Evolutionary conservation across 2,113 vertebrate species (phyloP), one percentile per base, ranked within the genome.

Genomic region (Archilochus colubris): DNA sequence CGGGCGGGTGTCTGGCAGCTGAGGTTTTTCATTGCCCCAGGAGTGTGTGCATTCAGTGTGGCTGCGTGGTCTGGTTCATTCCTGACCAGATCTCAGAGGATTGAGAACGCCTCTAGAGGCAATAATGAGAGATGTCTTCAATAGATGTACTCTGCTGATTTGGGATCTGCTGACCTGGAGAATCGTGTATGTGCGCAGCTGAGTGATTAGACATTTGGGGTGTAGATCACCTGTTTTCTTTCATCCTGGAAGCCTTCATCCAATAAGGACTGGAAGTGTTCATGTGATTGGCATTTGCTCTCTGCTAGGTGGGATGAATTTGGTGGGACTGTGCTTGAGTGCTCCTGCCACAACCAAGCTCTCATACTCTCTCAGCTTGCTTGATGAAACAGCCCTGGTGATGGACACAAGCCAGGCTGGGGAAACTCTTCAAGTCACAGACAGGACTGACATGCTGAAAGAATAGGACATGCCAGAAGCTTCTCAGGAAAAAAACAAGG

Each of bases 11-110:
- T 48, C 92, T 93, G 90, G 64, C 2, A 3, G 57, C 68, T 3
- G 3, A 75, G 59, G 7, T 38, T 67, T 74, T 30, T 51, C 3
- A 3, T n/a, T 55, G 73, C 50, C 57, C 33, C 57, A 24, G 12
- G 38, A 0, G 0, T 8, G 12, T 22, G 18, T 0, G 2, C 21
- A 16, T 61, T 40, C 64, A 68, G 50, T 0, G 0, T 4, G n/a
- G 14, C 75, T 69, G 75, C n/a, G 46, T 54, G 51, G 67, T n/a
- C 46, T 30, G 78, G 33, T 43, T 40, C 0, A 0, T 38, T 89
- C 61, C 81, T 48, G 63, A 75, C 12, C 18, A 3, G 6, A 85
- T 64, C 36, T 40, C 86, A 59, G 76, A 55, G 82, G 44, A 19
- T 33, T 48, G 58, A 38, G 50, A 58, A 48, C 77, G 59, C 36